phyloP scores from a whole-genome alignment of 2,797 vertebrate species.

The Sternotherus odoratus region DNA sequence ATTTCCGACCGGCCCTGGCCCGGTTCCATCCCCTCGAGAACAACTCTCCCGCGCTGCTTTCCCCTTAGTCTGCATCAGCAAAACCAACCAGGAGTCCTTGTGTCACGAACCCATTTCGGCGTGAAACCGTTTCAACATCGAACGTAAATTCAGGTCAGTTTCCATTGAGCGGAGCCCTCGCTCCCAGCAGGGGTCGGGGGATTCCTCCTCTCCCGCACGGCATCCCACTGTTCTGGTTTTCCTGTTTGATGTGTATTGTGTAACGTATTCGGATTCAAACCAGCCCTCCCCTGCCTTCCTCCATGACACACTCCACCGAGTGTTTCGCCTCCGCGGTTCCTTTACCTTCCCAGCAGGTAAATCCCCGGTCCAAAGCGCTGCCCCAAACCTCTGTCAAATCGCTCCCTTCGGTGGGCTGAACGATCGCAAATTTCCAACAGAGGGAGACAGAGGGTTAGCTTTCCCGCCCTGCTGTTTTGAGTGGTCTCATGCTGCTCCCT shows the following conservation, averaged over 20 bases:
- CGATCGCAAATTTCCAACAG: constrained; percentile 43
- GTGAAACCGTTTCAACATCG: neutral
- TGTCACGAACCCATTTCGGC: too few species aligned
- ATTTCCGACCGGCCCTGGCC: neutral
- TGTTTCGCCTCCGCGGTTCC: neutral
- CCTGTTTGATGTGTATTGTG: too few species aligned
- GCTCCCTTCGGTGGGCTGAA: neutral
- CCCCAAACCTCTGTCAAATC: neutral
- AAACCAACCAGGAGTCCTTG: too few species aligned
- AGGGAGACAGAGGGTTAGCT: constrained; percentile 70
- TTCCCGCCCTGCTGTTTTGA: neutral
- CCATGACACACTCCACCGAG: too few species aligned
- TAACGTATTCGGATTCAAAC: neutral
- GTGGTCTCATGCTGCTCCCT: neutral
- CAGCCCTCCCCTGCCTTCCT: neutral
- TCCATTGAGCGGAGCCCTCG: neutral
- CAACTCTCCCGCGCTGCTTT: too few species aligned
- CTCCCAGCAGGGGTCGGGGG: fast-evolving
- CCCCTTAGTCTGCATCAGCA: too few species aligned
- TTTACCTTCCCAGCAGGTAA: neutral
- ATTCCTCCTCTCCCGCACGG: neutral
- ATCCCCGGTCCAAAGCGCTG: neutral
- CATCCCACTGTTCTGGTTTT: too few species aligned
- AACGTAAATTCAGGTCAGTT: neutral
- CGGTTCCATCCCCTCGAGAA: neutral